Conservation (phyloP, 2,113 vertebrate species). For the Hyla sarda region DNA sequence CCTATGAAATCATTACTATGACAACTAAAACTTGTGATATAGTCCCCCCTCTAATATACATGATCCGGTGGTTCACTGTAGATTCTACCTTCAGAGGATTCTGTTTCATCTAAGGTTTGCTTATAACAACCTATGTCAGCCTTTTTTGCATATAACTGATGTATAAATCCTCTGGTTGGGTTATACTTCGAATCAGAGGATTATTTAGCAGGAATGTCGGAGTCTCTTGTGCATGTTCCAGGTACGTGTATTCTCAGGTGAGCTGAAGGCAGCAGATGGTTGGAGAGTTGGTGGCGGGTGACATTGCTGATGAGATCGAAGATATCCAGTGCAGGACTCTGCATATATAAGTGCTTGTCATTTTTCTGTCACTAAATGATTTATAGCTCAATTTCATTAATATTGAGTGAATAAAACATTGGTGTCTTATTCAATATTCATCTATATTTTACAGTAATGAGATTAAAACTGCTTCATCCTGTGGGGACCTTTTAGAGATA, state of each 20-base stretch:
- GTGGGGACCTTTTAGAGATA: background rate
- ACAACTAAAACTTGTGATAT: background rate
- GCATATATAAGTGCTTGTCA: conserved; percentile 45
- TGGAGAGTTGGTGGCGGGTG: conserved; percentile 8
- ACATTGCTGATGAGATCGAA: conserved; percentile 18
- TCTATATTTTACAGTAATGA: conserved; percentile 41
- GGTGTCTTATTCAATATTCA: conserved; percentile 25
- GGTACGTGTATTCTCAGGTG: background rate
- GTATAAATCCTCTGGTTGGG: background rate
- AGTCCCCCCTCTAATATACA: background rate
- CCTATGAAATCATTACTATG: background rate
- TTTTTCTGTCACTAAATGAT: conserved; percentile 40
- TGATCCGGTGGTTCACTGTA: background rate
- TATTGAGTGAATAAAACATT: conserved; percentile 47
- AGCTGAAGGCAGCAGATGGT: background rate
- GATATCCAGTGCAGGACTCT: conserved; percentile 25
- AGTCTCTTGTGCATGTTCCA: background rate
- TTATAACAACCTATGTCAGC: background rate
- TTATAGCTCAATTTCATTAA: conserved; percentile 48
- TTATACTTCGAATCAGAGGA: background rate
- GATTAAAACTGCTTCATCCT: conserved; percentile 2
- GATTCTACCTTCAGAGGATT: background rate
- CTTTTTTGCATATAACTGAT: background rate
- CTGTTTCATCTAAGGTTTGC: background rate
- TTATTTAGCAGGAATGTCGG: background rate